Percentiles rank a stretch among this genome's conserved stretches.
These are phyloP conservation scores for Habroteleia sp. DNA, from an alignment of 2,888 invertebrate species.

Conservation along the genomic window DNA sequence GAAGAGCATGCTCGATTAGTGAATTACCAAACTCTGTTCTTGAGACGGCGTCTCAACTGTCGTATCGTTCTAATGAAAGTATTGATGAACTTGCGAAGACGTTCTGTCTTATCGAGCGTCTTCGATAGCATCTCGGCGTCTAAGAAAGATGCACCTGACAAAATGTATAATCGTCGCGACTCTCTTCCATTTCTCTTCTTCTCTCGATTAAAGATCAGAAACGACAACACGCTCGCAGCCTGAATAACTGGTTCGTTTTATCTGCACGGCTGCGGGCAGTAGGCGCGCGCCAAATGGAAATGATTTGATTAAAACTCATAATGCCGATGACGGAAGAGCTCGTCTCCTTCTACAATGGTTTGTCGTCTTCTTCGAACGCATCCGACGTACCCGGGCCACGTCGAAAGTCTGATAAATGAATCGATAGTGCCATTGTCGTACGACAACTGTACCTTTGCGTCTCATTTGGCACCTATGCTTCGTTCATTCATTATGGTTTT, in stretches of 20 bases:
- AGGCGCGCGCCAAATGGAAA: constrained; percentile 56
- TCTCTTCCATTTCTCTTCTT: constrained; percentile 83
- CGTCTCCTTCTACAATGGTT: constrained; percentile 70
- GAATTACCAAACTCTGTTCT: too few relatives aligned
- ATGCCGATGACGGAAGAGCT: constrained; percentile 74
- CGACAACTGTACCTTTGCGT: constrained; percentile 75
- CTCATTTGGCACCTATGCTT: constrained; percentile 56
- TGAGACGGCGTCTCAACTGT: background rate
- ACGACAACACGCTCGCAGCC: constrained; percentile 29
- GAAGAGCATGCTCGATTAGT: too few relatives aligned
- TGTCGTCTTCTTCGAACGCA: constrained; percentile 63
- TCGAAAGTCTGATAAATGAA: constrained; percentile 80
- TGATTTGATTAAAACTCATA: constrained; percentile 79
- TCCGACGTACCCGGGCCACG: constrained; percentile 60
- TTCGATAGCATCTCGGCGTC: constrained; percentile 41
- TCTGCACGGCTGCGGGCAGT: constrained; percentile 45
- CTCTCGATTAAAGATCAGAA: constrained; percentile 64
- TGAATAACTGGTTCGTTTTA: constrained; percentile 59
- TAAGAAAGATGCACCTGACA: constrained; percentile 63
- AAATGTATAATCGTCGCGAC: constrained; percentile 64
- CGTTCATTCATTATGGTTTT: too few relatives aligned
- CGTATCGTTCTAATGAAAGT: constrained; percentile 39
- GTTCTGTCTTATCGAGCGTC: constrained; percentile 33
- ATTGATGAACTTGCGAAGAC: constrained; percentile 47
- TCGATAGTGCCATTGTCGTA: constrained; percentile 78